Evolutionary conservation across 2,888 invertebrate species (phyloP), one percentile per base, ranked within the genome.

Genomic region (Thereva unica): DNA sequence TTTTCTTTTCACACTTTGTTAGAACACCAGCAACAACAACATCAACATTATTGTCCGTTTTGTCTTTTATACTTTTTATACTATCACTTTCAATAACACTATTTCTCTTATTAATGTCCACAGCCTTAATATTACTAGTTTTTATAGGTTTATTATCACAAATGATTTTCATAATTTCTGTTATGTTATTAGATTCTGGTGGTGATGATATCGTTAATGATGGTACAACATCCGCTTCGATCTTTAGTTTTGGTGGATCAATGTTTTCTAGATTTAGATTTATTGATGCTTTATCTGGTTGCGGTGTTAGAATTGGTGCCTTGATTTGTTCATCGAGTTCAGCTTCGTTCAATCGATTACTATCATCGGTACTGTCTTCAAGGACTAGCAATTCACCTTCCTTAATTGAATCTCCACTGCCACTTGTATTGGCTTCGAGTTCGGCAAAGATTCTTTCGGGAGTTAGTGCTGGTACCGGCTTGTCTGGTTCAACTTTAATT

Each of bases 311-410:
- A 50, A 37, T 10, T 0, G 41, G 23, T 34, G 34, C 8, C 50
- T n/a, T 34, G 8, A 10, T 67, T 40, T 38, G 41, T 12, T 8
- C 34, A 35, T 50, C 35, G 23, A 7, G 5, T 42, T 42, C 45
- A 34, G 4, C 10, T 56, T 67, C 42, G 10, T 35, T 50, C 5
- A 44, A 37, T 10, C 12, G 5, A 10, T 6, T 12, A 41, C 35
- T 57, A 4, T 38, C 40, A 34, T 69, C 69, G 3, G 63, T 69
- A 37, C 69, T 69, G 7, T 69, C 67, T 9, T 69, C 67, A 7
- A 69, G 34, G 5, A 65, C 44, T 34, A 69, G 38, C 5, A 59
- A 9, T 64, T 69, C 69, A 10, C 64, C 40, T 23, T 67, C 67
- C 10, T 67, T 64, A n/a, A 69, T 45, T 5, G 64, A 67, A 41